Conservation (phyloP, 2,888 invertebrate genomes). For the Hypercompe scribonia region DNA sequence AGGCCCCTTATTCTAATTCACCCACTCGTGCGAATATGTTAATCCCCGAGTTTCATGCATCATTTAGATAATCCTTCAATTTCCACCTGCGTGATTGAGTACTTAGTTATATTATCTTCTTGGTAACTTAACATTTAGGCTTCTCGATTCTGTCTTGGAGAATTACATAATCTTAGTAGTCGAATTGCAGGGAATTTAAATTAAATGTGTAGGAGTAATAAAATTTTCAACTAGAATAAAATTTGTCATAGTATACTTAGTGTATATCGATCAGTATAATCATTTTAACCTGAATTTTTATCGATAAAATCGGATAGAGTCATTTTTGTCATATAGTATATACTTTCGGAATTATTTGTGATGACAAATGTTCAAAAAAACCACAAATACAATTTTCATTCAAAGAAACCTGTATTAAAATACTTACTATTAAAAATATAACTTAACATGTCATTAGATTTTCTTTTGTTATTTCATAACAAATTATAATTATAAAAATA, state of each 20-base stretch:
- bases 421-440: too few relatives aligned
- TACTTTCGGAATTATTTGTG: too few relatives aligned
- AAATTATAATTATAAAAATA: too few relatives aligned
- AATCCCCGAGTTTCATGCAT: constrained; percentile 57
- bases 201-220: background rate
- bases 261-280: background rate
- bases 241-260: background rate
- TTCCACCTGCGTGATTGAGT: constrained; percentile 53
- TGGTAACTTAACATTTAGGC: constrained; percentile 22
- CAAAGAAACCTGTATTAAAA: too few relatives aligned
- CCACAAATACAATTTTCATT: too few relatives aligned
- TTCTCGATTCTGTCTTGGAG: background rate
- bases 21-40: constrained; percentile 49
- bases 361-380: too few relatives aligned
- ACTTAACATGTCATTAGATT: too few relatives aligned
- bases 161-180: background rate
- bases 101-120: constrained; percentile 44
- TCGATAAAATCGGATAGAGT: too few relatives aligned
- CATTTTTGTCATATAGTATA: too few relatives aligned
- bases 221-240: background rate
- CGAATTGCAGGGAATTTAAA: background rate
- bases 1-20: constrained; percentile 44
- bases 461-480: too few relatives aligned
- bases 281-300: too few relatives aligned
- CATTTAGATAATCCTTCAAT: constrained; percentile 57